Evolutionary conservation across 2,888 invertebrate genomes (phyloP), one percentile per base, ranked within the genome.

Genomic region (Dicycla oo): DNA sequence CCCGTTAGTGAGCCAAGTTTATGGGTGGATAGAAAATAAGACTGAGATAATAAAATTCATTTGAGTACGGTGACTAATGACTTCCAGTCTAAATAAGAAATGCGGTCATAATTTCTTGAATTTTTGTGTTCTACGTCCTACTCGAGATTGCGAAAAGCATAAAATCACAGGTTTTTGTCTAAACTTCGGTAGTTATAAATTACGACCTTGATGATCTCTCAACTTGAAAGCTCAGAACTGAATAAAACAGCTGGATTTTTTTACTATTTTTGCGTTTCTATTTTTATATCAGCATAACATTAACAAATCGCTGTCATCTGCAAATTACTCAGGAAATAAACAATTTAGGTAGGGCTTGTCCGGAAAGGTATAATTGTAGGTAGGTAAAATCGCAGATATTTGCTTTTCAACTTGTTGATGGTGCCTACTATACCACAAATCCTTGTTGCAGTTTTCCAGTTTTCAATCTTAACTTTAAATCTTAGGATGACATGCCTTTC

Each of bases 1-100:
- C 60, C 88, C 88, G 88, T 88, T 87, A 88, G 26, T 57, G 53
- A 69, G 23, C n/a, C 26, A 63, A 47, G 8, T 49, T 75, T 56
- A 68, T 61, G 49, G 34, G n/a, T 51, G 57, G 40, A 53, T 65
- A 66, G 47, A 65, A 49, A 65, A 54, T 30, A 78, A 40, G 34
- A 62, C 23, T 45, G 6, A n/a, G 67, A 68, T 69, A 78, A 64
- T 80, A 65, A 74, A 80, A 81, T 85, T 80, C 72, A 75, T 74
- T 49, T 47, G 47, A 73, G 23, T 69, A 85, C 80, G 82, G 62
- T 81, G 85, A 85, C 73, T 82, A 82, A 85, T 82, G 75, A 70
- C 58, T 78, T 67, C 18, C 69, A 68, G 51, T 73, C 75, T 56
- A 77, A 70, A 63, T 62, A 71, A 75, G 70, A 80, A 77, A 75